Conservation (phyloP, 2,797 vertebrate species). For the Rhinella marina region DNA sequence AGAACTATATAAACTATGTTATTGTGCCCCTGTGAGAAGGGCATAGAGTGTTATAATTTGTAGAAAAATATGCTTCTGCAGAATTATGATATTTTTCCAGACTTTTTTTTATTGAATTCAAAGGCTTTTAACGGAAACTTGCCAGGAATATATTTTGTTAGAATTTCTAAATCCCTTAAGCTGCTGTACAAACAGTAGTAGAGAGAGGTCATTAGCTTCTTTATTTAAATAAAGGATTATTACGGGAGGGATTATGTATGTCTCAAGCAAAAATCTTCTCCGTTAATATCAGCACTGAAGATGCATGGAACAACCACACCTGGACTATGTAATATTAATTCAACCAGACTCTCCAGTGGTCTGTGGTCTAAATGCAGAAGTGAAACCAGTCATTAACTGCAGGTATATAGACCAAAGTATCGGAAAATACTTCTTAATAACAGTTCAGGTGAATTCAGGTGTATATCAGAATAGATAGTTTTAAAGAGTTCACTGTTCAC, state of each 20-base stretch:
- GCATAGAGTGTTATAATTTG: neutral
- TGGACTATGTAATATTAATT: neutral
- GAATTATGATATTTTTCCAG: slow-evolving; percentile 21
- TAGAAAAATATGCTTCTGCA: neutral
- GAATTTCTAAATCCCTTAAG: slow-evolving; percentile 39
- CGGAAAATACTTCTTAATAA: no score
- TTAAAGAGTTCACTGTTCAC: no score
- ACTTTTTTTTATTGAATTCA: neutral
- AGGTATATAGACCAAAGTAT: no score
- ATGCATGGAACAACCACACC: neutral
- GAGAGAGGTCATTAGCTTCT: slow-evolving; percentile 30
- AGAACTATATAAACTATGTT: neutral
- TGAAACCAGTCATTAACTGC: neutral
- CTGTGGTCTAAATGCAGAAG: neutral
- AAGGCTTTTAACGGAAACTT: slow-evolving; percentile 10
- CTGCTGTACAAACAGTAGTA: slow-evolving; percentile 13
- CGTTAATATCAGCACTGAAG: neutral
- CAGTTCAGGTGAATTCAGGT: no score
- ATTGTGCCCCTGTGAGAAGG: neutral
- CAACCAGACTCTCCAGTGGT: neutral
- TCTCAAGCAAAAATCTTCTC: slow-evolving; percentile 1
- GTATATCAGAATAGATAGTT: no score
- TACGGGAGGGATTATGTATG: slow-evolving; percentile 4
- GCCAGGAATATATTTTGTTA: slow-evolving; percentile 9
- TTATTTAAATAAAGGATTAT: slow-evolving; percentile 37